phyloP scores from a whole-genome alignment of 2,888 invertebrate genomes.

The Parnassius mnemosyne region DNA sequence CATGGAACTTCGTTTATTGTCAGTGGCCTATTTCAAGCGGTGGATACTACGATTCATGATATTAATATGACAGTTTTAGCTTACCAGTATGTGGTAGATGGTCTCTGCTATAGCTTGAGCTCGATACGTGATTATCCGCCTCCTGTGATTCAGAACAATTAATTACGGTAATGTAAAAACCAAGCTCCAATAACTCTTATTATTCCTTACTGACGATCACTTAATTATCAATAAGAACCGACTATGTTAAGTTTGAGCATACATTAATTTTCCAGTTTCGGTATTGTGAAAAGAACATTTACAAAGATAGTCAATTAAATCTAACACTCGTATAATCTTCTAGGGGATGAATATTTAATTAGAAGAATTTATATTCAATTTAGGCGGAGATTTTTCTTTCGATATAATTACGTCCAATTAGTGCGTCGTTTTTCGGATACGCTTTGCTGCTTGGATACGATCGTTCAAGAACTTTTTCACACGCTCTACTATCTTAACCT shows the following conservation, averaged over 20 bases:
- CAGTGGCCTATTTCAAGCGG: no score
- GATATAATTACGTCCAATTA: conserved; percentile 54
- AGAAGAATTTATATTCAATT: conserved; percentile 26
- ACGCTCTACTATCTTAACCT: conserved; percentile 48
- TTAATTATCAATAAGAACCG: conserved; percentile 14
- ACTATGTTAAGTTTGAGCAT: conserved; percentile 9
- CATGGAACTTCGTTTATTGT: no score
- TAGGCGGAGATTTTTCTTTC: conserved; percentile 29
- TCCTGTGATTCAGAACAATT: conserved; percentile 49
- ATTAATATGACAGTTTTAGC: neutral
- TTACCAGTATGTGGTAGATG: conserved; percentile 57
- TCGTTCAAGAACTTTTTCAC: conserved; percentile 58
- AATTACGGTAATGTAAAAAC: conserved; percentile 2
- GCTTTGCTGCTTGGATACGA: conserved; percentile 51
- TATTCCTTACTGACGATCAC: conserved; percentile 30
- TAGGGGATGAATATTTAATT: conserved; percentile 26
- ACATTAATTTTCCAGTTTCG: conserved; percentile 1
- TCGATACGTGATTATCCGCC: conserved; percentile 57
- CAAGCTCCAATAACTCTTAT: no score
- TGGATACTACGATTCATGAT: neutral
- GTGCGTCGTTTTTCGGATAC: conserved; percentile 39
- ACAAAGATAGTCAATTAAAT: conserved; percentile 16
- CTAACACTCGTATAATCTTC: conserved; percentile 17
- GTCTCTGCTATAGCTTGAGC: conserved; percentile 59
- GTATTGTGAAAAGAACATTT: neutral